Base-by-base conservation (phyloP, 2,113 vertebrate genomes). In the Phaetusa simplex region DNA sequence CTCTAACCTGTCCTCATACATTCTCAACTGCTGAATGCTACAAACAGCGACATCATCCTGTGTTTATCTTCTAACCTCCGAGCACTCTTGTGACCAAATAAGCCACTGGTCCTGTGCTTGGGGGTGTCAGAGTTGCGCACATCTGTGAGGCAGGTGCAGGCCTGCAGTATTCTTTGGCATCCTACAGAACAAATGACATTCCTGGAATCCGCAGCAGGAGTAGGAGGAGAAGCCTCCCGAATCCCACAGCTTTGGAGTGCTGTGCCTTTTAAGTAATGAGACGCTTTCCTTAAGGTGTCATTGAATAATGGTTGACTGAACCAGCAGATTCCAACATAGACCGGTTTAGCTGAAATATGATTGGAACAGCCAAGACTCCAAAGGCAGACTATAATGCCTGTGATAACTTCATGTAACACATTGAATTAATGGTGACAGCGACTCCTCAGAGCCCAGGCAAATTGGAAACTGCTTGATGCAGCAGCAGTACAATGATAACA, bases 381-480 rank as follows among this genome's bases (percentile, higher is more conserved):
- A 77, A 95, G 70, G 73, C 83, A 94, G 85, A 61, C 65, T 52
- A 19, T 62, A 87, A 30, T 53, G 66, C 36, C 88, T 89, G 72
- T 24, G 89, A 88, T 73, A 89, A 89, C 92, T 95, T 90, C 86
- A 52, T 42, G 52, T 36, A 43, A 26, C 80, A 67, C 83, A 45
- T 87, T 55, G 67, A 87, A 95, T 89, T 84, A 76, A 88, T 53
- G 88, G 79, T 72, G 92, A 73, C 94, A 85, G 94, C 0, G 3
- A 61, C 81, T 92, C 94, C 92, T 90, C 14, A 11, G 94, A 95
- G 92, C 86, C n/a, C 74, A 80, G 82, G 86, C 59, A 93, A 91
- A 95, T 69, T 86, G 88, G 83, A 91, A 96, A 93, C 69, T 56
- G 86, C 93, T 88, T n/a, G 83, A 71, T 71, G 94, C 69, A 92